Evolutionary conservation across 1,140 invertebrate species (phyloP), one percentile per base, ranked within the genome.

Genomic region (Tribolium madens): DNA sequence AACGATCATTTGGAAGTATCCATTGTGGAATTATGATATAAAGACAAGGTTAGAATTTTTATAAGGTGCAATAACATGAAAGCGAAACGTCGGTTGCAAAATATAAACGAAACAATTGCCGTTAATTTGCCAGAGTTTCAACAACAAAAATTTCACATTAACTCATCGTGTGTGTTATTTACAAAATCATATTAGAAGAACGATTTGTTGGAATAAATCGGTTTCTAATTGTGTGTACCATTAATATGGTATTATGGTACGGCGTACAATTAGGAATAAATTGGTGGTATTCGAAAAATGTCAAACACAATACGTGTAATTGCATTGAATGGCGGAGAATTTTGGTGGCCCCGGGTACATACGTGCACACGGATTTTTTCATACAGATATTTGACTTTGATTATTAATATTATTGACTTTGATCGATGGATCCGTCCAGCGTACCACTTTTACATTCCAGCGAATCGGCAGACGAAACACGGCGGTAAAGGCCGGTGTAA

Each of bases 391-490:
- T 78, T 78, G 82, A 83, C 77, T 83, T 81, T 81, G 83, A 83
- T 84, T 82, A 82, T 82, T 82, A 84, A 82, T 82, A 82, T 76
- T 81, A 81, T 81, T 83, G 83, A 84, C 83, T 81, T 83, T 84
- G 83, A 84, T 84, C 81, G 83, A 84, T 84, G 78, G 64, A 71
- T 76, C 36, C 57, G 47, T 46, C 47, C 31, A 26, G 17, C 57
- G 57, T 76, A 81, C 78, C 75, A 80, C 76, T 78, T 78, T 82
- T 79, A 68, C 48, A 78, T 75, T 77, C 75, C 80, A 79, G 75
- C 60, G 73, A 46, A 72, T 72, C 17, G 46, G 1, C 42, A 36
- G 50, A 72, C 47, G 14, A 21, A 10, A n/a, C n/a, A n/a, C n/a
- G n/a, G n/a, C n/a, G n/a, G n/a, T n/a, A n/a, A 13, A 12, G 18